Conservation (phyloP, 2,797 vertebrate genomes). For the Gymnothorax reevesii region DNA sequence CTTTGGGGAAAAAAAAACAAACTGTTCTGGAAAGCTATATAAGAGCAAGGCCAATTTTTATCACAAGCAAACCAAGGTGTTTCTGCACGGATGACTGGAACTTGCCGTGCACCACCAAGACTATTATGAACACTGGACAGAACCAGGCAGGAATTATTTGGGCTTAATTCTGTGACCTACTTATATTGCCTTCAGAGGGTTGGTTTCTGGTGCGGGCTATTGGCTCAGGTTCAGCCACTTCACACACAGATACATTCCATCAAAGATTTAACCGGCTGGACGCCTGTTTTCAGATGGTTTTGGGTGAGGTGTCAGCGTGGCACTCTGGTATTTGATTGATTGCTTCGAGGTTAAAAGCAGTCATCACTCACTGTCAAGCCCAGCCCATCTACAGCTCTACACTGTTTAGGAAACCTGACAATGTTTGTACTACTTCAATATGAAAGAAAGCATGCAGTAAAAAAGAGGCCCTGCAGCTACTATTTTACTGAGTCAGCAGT, state of each 20-base stretch:
- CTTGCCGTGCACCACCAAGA: background rate
- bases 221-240: background rate
- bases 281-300: conserved; percentile 19
- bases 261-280: conserved; percentile 47
- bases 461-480: background rate
- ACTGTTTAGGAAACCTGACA: background rate
- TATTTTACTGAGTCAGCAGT: background rate
- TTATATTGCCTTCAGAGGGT: background rate
- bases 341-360: conserved; percentile 38
- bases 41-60: background rate
- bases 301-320: background rate
- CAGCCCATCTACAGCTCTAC: conserved; percentile 32
- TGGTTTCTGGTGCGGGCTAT: background rate
- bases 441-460: background rate
- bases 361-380: conserved; percentile 42
- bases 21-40: background rate
- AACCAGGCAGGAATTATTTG: background rate
- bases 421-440: background rate
- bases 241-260: conserved; percentile 56
- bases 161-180: background rate
- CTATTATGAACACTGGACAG: background rate
- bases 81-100: background rate
- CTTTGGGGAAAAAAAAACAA: background rate
- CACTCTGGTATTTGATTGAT: conserved; percentile 39
- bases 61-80: background rate